Evolutionary conservation across 1,140 invertebrate species (phyloP).

Genomic region (Hesperophylax magnus): DNA sequence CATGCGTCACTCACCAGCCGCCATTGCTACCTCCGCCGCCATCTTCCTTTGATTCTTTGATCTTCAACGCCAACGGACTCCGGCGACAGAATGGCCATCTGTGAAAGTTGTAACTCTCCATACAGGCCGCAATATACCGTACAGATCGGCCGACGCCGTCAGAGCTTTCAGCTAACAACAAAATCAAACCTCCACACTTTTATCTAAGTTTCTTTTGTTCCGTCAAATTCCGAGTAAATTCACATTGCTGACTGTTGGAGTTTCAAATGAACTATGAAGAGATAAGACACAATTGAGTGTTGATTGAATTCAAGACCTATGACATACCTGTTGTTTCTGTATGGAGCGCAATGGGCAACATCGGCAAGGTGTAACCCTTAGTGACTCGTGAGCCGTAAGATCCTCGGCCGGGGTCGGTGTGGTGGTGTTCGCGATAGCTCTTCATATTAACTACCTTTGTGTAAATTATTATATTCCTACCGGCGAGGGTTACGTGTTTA

Average conservation of each 20-base stretch:
- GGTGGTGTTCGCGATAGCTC: background rate
- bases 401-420: background rate
- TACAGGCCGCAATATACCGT: background rate
- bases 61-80: background rate
- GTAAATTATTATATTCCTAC: conserved; percentile 6
- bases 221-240: background rate
- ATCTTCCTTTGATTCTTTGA: conserved; percentile 17
- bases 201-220: background rate
- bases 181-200: background rate
- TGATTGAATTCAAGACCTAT: too few species aligned
- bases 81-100: conserved; percentile 1
- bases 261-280: too few species aligned
- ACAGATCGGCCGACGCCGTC: background rate
- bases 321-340: too few species aligned
- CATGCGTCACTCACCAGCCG: conserved; percentile 43
- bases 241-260: too few species aligned
- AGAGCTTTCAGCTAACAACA: background rate
- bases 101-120: background rate
- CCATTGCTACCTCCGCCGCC: conserved; percentile 11
- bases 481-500: conserved; percentile 30
- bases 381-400: too few species aligned
- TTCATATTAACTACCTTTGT: background rate
- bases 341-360: too few species aligned
- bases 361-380: too few species aligned
- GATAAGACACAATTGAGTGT: too few species aligned